Base-by-base conservation (phyloP, 2,113 vertebrate species). In the Chelonoidis abingdonii region DNA sequence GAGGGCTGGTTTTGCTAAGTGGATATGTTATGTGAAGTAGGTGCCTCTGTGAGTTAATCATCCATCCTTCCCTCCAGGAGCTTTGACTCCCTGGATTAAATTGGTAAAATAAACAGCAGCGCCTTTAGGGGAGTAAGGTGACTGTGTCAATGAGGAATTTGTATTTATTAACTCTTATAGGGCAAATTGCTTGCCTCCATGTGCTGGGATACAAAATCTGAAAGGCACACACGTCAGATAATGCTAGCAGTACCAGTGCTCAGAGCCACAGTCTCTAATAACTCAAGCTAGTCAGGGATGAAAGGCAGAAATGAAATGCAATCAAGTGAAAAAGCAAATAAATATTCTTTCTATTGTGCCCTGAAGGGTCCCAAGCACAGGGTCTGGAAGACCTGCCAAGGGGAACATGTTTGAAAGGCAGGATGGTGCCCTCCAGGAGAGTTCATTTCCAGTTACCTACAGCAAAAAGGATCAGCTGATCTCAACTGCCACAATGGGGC, bases 21-120 rank as follows among this genome's bases (percentile, higher is more conserved):
- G 76, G 92, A 93, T 52, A 75, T 2, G 9, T 78, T 90, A 54
- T 16, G 79, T 24, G 84, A 47, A 89, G 93, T 22, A 65, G 72
- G 80, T 80, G 84, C 54, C 65, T 38, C 75, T 65, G 47, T n/a
- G 17, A 90, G 75, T 80, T 24, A 22, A 41, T 11, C 27, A 47
- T 27, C 4, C 52, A 29, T 91, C 69, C 62, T 83, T 84, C 47
- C 0, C 12, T 41, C 24, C 21, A 1, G 1, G 56, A 89, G 88
- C 69, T 78, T 83, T 90, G 41, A 69, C 88, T 96, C 44, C 7
- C 54, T 94, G 84, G 17, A 75, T 52, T 84, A 85, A 92, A 87
- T 50, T 0, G 0, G 80, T 84, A 89, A 76, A n/a, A 69, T 83
- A 92, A 92, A 92, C 89, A 50, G 2, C 35, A 41, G 56, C 22